Evolutionary conservation across 2,113 vertebrate genomes (phyloP), one percentile per base, ranked within the genome.

Genomic region (Enhydra lutris): DNA sequence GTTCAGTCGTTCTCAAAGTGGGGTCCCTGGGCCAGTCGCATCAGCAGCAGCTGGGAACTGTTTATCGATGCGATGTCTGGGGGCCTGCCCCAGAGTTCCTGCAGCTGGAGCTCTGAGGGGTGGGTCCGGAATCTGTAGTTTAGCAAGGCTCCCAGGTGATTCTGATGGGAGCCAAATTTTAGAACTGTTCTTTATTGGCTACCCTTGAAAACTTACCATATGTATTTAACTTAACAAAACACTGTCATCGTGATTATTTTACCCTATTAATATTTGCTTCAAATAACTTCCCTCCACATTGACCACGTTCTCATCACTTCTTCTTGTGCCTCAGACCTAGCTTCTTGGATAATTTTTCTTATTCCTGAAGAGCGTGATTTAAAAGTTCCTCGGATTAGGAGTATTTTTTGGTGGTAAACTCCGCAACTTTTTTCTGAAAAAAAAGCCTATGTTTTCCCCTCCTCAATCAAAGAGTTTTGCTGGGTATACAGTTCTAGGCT

Each of bases 121-220:
- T 12, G n/a, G 20, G 42, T 7, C 23, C n/a, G 14, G 0, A 1
- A 6, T 18, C 83, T 7, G 2, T 10, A n/a, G 39, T 47, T 82
- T 29, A 47, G 39, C 65, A 39, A 61, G 65, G 4, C n/a, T 20
- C 18, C 57, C 52, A 18, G 42, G 76, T 0, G 57, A 45, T 42
- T 61, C 55, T 6, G 26, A 67, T 21, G 21, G 10, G 9, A 1
- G 14, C 39, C 5, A 6, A 57, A 4, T 84, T 45, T 59, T 21
- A 50, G 42, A n/a, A 3, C 55, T 47, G 14, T 11, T 24, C 52
- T 39, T 52, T 69, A 5, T 59, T n/a, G 34, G 24, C 17, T 29
- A 17, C 31, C 34, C n/a, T 39, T 45, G 69, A 23, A 84, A 65
- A 55, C 4, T 12, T 6, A 52, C 6, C 61, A 1, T 9, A 23